A percentile compares a stretch with the other conserved stretches of the same genome.
These are phyloP conservation scores for Stenurella melanura DNA, from an alignment of 2,888 invertebrate genomes.

Conservation along the genomic window DNA sequence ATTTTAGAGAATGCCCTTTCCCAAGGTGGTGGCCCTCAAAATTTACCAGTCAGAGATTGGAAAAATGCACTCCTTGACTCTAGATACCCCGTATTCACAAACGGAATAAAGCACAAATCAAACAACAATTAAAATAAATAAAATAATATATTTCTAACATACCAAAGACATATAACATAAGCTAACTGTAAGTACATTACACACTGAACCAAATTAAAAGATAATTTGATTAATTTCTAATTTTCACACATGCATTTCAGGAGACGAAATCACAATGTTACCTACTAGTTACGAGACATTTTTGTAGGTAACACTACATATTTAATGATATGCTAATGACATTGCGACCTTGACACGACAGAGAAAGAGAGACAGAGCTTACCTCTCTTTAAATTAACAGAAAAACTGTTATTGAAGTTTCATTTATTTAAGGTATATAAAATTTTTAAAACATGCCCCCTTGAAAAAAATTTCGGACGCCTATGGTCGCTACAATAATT, in stretches of 20 bases:
- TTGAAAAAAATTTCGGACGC: background rate
- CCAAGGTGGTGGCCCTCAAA: too few species aligned
- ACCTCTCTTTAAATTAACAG: too few species aligned
- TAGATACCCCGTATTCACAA: too few species aligned
- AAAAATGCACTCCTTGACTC: too few species aligned
- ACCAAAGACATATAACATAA: constrained; percentile 7
- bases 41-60: too few species aligned
- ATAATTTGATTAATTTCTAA: background rate
- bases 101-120: background rate
- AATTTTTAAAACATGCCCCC: too few species aligned
- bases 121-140: constrained; percentile 4
- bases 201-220: background rate
- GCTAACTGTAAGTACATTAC: background rate
- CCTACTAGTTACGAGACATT: background rate
- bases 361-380: too few species aligned
- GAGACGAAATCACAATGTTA: background rate
- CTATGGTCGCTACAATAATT: background rate
- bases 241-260: background rate
- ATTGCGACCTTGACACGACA: background rate
- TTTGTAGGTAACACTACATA: background rate
- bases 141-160: constrained; percentile 25
- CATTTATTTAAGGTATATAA: too few species aligned
- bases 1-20: too few species aligned
- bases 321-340: background rate
- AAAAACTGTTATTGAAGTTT: too few species aligned